A percentile compares a stretch with the other conserved stretches of the same genome.
Conservation (phyloP, 2,797 vertebrate species). For the Eleutherodactylus coqui region DNA sequence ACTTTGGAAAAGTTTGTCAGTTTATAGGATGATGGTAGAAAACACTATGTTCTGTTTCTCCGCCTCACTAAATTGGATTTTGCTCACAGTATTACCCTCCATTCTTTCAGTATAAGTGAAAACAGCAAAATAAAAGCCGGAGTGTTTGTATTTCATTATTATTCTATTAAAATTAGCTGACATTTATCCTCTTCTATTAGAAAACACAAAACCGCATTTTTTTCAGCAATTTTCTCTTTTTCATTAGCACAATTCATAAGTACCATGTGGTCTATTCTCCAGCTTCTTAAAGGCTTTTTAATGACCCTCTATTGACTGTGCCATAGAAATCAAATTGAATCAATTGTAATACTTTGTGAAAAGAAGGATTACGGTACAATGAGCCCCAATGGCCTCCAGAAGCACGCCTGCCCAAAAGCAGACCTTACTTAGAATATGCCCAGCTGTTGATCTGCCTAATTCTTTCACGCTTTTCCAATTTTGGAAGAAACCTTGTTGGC, state of each 20-base stretch:
- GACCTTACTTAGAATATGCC: constrained; percentile 81
- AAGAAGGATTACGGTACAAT: constrained; percentile 92
- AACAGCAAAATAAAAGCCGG: constrained; percentile 28
- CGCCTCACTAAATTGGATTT: constrained; percentile 18
- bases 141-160: constrained; percentile 53
- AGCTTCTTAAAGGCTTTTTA: constrained; percentile 83
- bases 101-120: constrained; percentile 14
- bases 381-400: constrained; percentile 79
- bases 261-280: constrained; percentile 80
- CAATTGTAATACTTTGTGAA: constrained; percentile 92
- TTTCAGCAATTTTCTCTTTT: constrained; percentile 63
- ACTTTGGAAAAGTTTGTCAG: neutral
- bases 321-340: constrained; percentile 90
- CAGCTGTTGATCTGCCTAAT: constrained; percentile 84
- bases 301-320: constrained; percentile 81
- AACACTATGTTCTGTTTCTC: neutral
- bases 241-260: constrained; percentile 62
- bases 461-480: constrained; percentile 78
- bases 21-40: neutral
- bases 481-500: constrained; percentile 82
- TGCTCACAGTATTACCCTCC: neutral
- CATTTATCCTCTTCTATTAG: constrained; percentile 56
- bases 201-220: constrained; percentile 38
- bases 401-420: constrained; percentile 80
- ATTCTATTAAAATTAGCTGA: constrained; percentile 63